Conservation (phyloP, 2,113 vertebrate genomes). For the Orthonyx spaldingii region DNA sequence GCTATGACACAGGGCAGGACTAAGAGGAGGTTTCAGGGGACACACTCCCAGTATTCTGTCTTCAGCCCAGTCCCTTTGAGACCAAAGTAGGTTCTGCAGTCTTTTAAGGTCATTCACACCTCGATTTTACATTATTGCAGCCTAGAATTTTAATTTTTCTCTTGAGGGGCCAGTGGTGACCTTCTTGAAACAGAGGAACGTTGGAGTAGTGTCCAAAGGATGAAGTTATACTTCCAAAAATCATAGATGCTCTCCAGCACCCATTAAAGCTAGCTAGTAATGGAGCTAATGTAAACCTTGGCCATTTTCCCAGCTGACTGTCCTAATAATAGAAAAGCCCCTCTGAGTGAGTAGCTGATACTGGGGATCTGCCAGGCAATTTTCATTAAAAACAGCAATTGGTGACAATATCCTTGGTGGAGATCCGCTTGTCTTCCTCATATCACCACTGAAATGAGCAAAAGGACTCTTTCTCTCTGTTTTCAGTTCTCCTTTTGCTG, state of each 20-base stretch:
- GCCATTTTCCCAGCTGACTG: background rate
- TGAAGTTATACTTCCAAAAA: background rate
- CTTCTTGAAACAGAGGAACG: background rate
- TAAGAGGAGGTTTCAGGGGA: background rate
- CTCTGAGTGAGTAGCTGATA: background rate
- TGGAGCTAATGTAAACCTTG: conserved; percentile 9
- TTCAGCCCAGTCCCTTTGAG: background rate
- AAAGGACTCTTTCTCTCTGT: background rate
- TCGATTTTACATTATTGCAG: background rate
- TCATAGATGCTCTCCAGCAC: background rate
- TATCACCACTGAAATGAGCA: background rate
- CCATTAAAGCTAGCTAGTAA: background rate
- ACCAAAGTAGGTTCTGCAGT: background rate
- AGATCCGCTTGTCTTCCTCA: background rate
- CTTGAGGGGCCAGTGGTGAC: background rate
- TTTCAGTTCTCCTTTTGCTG: background rate
- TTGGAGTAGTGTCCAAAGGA: background rate
- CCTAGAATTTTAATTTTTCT: background rate
- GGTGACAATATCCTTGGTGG: background rate
- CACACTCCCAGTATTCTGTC: too few relatives aligned
- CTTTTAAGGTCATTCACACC: background rate
- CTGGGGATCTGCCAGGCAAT: background rate
- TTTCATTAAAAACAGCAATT: background rate
- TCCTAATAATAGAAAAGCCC: background rate
- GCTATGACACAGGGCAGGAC: background rate